Evolutionary conservation across 2,888 invertebrate species (phyloP), one percentile per base, ranked within the genome.

Genomic region (Cataglyphis rosenhaueri): DNA sequence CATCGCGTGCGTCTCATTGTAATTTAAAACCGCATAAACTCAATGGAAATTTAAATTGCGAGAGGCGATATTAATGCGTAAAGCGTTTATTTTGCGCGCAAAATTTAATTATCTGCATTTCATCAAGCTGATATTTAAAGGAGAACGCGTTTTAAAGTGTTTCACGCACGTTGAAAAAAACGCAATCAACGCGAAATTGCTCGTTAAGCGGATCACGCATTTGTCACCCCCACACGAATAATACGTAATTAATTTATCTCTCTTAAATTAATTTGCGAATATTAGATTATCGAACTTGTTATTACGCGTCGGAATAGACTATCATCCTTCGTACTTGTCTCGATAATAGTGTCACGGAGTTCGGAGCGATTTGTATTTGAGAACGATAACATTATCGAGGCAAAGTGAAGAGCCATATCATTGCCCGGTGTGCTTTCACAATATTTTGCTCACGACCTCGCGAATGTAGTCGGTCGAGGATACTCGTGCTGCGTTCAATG

Each of bases 21-120:
- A 78, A 75, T 6, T 32, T 10, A 15, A 76, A 65, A 64, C 10
- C 21, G 18, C 65, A 64, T 41, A 41, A 73, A 64, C 12, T 65
- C 12, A 9, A 18, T n/a, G 8, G 3, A 18, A 75, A 25, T 65
- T 62, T 18, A 52, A 76, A 15, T 38, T 5, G 25, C 52, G 15
- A 25, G 15, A 55, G 25, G 3, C 10, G 1, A n/a, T n/a, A 35
- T 25, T n/a, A 35, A 52, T 5, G 10, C 25, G 8, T 52, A 18
- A 52, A 25, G 12, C 21, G 4, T 64, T 18, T 52, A 12, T 25
- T 35, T 1, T 35, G 3, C 9, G 9, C 1, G 8, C 0, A 0
- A 38, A 38, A 65, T 12, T 25, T 12, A 25, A 38, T 12, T 48
- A 15, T 75, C 1, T 15, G 1, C 12, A 3, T 29, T 65, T 25